Evolutionary conservation across 1,140 invertebrate species (phyloP), one percentile per base, ranked within the genome.

Genomic region (Aphis craccivora): DNA sequence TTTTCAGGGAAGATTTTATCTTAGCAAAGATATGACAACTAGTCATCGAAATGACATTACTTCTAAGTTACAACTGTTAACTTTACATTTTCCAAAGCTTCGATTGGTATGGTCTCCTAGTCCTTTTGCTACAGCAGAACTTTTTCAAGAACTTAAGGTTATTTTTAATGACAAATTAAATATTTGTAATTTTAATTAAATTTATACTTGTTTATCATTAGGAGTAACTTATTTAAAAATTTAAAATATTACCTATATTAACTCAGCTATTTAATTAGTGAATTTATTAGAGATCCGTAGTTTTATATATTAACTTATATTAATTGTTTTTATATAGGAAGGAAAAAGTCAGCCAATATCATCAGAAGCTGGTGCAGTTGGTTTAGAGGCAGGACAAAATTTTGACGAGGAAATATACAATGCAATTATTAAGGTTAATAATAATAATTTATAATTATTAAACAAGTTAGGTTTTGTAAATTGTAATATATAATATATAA

Each of bases 41-140:
- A 97, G 97, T 60, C 76, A 93, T 93, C 35, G 91, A 55, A 97
- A 98, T 94, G 94, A 95, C 76, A 96, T 98, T 45, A 97, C 97
- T 94, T 96, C 97, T 94, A 98, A 98, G 95, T 95, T 99, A 37
- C 97, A 99, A 94, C 95, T 99, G n/a, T 96, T 99, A 0, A 99
- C 99, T 0, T 95, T 99, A 94, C 98, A 99, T 95, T 99, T 99
- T 95, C 98, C 99, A 14, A 97, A 97, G 94, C 96, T 99, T 48
- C 97, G 98, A 94, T 95, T 99, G 18, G 97, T 99, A 25, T 99
- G 99, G 99, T 99, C 98, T 55, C 98, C 98, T 9, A 98, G 97
- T 95, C 98, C 99, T 0, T 98, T 98, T 95, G 98, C 98, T 37
- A 98, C 98, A 35, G 98, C 99, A 0, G 98, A 99, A 96, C 95